Evolutionary conservation across 2,113 vertebrate species (phyloP).

Genomic region (Plestiodon gilberti): DNA sequence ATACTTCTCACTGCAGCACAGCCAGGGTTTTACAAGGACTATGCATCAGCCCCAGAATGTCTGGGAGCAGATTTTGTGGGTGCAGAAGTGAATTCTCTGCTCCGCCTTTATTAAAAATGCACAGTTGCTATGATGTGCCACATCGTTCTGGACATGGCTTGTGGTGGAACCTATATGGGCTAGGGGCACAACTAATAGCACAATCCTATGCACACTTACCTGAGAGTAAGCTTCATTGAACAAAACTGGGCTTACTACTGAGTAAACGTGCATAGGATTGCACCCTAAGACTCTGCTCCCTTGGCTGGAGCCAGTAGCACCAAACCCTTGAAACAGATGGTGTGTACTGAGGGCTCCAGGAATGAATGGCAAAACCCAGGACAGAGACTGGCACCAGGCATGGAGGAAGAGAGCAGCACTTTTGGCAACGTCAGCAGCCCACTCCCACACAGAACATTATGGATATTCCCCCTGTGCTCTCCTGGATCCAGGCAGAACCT

Average conservation of each 20-base stretch:
- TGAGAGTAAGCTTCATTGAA: no score
- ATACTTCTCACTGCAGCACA: neutral
- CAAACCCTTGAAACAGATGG: neutral
- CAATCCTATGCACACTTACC: no score
- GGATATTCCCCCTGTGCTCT: neutral
- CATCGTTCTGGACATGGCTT: neutral
- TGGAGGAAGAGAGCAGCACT: neutral
- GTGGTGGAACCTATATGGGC: neutral
- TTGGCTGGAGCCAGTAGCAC: neutral
- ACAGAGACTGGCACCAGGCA: neutral
- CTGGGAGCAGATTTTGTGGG: neutral
- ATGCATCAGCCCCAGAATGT: neutral
- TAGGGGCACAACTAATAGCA: neutral
- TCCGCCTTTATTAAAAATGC: slow-evolving; percentile 49
- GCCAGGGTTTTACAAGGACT: neutral
- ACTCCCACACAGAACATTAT: neutral
- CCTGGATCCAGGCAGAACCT: neutral
- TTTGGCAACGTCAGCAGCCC: neutral
- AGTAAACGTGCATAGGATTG: no score
- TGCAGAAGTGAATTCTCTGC: slow-evolving; percentile 71
- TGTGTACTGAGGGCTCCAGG: neutral
- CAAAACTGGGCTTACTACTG: no score
- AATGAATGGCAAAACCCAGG: neutral
- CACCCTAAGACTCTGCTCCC: neutral
- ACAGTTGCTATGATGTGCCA: slow-evolving; percentile 43